Evolutionary conservation across 2,797 vertebrate genomes (phyloP).

Genomic region (Helostoma temminkii): DNA sequence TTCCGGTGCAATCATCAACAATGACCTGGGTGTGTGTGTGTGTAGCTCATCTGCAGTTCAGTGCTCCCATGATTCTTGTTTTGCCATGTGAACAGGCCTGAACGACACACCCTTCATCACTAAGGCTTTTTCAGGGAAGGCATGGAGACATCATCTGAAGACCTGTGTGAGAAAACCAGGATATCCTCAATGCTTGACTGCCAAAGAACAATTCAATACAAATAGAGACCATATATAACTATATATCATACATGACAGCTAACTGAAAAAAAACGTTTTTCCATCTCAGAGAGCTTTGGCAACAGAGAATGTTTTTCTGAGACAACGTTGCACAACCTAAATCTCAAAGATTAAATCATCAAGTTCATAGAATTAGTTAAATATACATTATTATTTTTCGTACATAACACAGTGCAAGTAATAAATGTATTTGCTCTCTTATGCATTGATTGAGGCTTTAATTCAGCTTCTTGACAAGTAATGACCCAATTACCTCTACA

Average conservation of each 20-base stretch:
- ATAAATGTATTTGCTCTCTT: constrained; percentile 17
- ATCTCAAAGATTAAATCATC: not conserved
- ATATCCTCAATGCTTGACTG: constrained; percentile 54
- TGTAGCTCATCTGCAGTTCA: constrained; percentile 53
- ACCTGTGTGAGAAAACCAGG: constrained; percentile 55
- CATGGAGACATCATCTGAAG: constrained; percentile 34
- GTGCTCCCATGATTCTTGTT: constrained; percentile 67
- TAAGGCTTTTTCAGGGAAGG: constrained; percentile 34
- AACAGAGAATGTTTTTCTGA: not conserved
- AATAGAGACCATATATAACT: constrained; percentile 36
- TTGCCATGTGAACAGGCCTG: constrained; percentile 64
- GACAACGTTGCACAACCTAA: constrained; percentile 8
- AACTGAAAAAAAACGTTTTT: constrained; percentile 6
- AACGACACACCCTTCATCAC: constrained; percentile 58
- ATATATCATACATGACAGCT: constrained; percentile 40
- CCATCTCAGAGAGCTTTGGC: not conserved
- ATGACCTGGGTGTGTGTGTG: constrained; percentile 56
- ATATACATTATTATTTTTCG: not conserved
- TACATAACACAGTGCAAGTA: constrained; percentile 7
- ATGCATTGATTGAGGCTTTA: constrained; percentile 32
- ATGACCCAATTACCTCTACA: constrained; percentile 64
- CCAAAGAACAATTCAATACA: constrained; percentile 45
- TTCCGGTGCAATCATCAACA: constrained; percentile 55
- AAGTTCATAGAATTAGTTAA: not conserved
- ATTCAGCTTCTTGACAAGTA: constrained; percentile 51